A percentile compares a stretch with the other conserved stretches of the same genome.
Evolutionary conservation across 2,113 vertebrate species (phyloP).

Genomic region (Myanophis thanlyinensis): DNA sequence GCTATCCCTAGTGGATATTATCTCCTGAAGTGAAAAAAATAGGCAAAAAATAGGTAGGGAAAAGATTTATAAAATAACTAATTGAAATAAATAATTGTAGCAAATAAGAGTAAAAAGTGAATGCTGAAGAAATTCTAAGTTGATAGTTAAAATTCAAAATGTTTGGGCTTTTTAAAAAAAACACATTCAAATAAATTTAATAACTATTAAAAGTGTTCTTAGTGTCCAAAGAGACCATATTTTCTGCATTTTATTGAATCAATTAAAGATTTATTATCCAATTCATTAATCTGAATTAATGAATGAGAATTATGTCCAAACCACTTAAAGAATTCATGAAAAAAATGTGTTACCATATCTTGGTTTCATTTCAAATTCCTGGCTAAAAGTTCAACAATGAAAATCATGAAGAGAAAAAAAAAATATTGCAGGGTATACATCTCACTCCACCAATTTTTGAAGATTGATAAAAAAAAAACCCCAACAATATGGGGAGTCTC

Average conservation of each 20-base stretch:
- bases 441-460: background rate
- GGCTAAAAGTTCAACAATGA: background rate
- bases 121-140: background rate
- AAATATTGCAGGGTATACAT: background rate
- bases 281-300: background rate
- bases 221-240: background rate
- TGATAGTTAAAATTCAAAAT: background rate
- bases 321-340: background rate
- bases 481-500: background rate
- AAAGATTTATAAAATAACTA: background rate
- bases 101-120: background rate
- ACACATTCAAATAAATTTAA: background rate
- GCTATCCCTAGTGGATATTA: background rate
- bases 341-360: background rate
- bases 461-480: background rate
- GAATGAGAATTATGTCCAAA: accelerated
- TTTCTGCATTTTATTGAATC: background rate
- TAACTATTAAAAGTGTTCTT: background rate
- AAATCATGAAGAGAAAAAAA: background rate
- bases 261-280: background rate
- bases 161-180: background rate
- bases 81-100: background rate
- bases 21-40: background rate
- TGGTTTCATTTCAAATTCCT: background rate
- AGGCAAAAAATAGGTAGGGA: background rate